Conservation (phyloP, 2,888 invertebrate genomes). For the Bursaphelenchus okinawaensis region DNA sequence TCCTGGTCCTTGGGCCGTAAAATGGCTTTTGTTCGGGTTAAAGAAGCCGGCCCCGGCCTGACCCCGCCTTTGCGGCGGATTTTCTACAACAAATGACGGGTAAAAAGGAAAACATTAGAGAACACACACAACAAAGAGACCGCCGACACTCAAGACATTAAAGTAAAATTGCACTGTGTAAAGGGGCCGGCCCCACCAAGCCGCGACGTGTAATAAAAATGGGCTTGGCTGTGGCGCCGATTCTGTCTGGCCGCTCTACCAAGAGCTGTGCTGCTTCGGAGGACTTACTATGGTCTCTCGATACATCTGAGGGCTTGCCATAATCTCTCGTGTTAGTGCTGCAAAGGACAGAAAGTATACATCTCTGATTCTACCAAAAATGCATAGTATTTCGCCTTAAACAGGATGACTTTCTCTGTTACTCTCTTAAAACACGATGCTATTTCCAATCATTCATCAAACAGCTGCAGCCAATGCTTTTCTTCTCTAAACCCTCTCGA, state of each 20-base stretch:
- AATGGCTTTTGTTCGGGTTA: not conserved
- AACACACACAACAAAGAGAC: not conserved
- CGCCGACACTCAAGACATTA: not conserved
- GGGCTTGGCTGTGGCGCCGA: not conserved
- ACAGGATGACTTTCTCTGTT: too few species aligned
- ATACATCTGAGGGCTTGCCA: too few species aligned
- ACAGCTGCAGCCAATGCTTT: not conserved
- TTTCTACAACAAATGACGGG: not conserved
- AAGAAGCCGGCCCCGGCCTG: too few species aligned
- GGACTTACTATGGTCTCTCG: too few species aligned
- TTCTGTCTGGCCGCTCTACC: not conserved
- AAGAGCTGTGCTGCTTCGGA: not conserved
- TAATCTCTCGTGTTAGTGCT: too few species aligned
- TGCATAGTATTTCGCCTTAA: too few species aligned
- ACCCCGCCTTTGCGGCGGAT: not conserved
- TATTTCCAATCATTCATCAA: not conserved
- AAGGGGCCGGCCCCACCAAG: not conserved
- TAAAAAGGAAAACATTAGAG: not conserved
- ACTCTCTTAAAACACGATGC: not conserved
- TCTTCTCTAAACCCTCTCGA: not conserved
- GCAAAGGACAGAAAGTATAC: too few species aligned
- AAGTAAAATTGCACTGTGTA: not conserved
- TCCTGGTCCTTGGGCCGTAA: not conserved
- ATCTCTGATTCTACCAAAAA: too few species aligned
- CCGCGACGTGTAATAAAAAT: not conserved